Percentiles rank a stretch among this genome's conserved stretches.
phyloP scores from a whole-genome alignment of 2,797 vertebrate genomes.

The Sciaenops ocellatus region DNA sequence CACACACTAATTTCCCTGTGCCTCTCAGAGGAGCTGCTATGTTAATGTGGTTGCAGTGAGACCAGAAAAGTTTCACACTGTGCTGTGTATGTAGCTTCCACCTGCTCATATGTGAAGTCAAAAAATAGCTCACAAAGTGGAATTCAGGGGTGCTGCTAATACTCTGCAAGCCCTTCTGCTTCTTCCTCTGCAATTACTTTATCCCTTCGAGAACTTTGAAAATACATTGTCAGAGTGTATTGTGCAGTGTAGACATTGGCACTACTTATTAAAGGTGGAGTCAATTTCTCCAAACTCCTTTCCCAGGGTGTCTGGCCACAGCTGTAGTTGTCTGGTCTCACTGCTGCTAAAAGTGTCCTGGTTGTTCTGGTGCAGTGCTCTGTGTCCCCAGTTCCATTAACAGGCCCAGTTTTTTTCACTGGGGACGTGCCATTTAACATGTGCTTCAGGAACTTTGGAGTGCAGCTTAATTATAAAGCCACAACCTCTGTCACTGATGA shows the following conservation, averaged over 20 bases:
- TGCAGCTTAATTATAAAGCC: slow-evolving; percentile 62
- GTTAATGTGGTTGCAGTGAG: slow-evolving; percentile 48
- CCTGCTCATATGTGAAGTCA: slow-evolving; percentile 46
- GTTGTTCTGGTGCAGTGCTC: slow-evolving; percentile 61
- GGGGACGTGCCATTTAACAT: slow-evolving; percentile 58
- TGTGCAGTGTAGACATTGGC: slow-evolving; percentile 44
- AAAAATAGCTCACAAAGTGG: slow-evolving; percentile 58
- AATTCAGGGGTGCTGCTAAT: slow-evolving; percentile 55
- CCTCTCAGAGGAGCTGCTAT: slow-evolving; percentile 51
- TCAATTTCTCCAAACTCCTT: slow-evolving; percentile 40
- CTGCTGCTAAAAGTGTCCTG: slow-evolving; percentile 45
- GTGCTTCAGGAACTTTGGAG: slow-evolving; percentile 47
- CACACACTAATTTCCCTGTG: slow-evolving; percentile 57
- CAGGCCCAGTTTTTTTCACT: slow-evolving; percentile 31
- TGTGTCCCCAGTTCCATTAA: slow-evolving; percentile 69
- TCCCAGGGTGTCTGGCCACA: slow-evolving; percentile 31
- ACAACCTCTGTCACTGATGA: slow-evolving; percentile 49
- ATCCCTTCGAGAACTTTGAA: slow-evolving; percentile 58
- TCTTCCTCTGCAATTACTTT: slow-evolving; percentile 68
- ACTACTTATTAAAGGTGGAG: slow-evolving; percentile 68
- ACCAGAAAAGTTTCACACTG: slow-evolving; percentile 37
- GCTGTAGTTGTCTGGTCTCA: slow-evolving; percentile 29
- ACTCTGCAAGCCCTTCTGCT: slow-evolving; percentile 43
- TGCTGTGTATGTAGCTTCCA: slow-evolving; percentile 35
- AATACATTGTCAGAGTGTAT: slow-evolving; percentile 51